phyloP scores from a whole-genome alignment of 1,140 invertebrate genomes.

The Drosophila busckii region DNA sequence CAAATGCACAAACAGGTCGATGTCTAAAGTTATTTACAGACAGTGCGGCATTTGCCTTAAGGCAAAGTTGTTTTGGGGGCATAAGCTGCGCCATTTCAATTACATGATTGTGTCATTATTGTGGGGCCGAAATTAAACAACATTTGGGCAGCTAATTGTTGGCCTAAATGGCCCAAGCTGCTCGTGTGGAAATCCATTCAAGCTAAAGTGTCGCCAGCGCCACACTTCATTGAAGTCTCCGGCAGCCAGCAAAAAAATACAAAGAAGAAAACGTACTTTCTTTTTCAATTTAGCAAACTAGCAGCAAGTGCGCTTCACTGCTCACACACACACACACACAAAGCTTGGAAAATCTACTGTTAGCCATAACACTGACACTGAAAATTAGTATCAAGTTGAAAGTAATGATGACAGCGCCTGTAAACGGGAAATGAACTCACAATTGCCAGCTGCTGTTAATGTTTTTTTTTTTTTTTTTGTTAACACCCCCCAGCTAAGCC shows the following conservation, averaged over 20 bases:
- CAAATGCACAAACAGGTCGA: slow-evolving; percentile 72
- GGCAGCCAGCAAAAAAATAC: too few species aligned
- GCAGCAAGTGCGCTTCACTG: slow-evolving; percentile 23
- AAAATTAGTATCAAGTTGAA: slow-evolving; percentile 71
- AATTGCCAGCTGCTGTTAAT: slow-evolving; percentile 69
- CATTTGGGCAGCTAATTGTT: slow-evolving; percentile 74
- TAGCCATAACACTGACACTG: slow-evolving; percentile 27
- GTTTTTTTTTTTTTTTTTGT: slow-evolving; percentile 15
- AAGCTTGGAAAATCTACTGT: neutral
- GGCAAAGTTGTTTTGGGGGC: too few species aligned
- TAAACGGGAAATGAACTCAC: slow-evolving; percentile 51
- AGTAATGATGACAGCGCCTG: slow-evolving; percentile 65
- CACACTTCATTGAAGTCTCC: slow-evolving; percentile 73
- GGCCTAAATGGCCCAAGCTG: slow-evolving; percentile 66
- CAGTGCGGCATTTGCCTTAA: too few species aligned
- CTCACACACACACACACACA: slow-evolving; percentile 3
- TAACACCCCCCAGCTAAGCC: slow-evolving; percentile 13
- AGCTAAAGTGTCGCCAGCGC: slow-evolving; percentile 61
- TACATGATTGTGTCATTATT: slow-evolving; percentile 72
- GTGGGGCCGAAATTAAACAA: slow-evolving; percentile 64
- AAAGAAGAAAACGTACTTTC: too few species aligned
- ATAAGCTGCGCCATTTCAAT: slow-evolving; percentile 49
- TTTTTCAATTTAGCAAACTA: slow-evolving; percentile 76
- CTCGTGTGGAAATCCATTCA: slow-evolving; percentile 67
- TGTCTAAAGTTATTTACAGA: slow-evolving; percentile 38